Conservation (phyloP, 2,113 vertebrate species). For the Lepus americanus region DNA sequence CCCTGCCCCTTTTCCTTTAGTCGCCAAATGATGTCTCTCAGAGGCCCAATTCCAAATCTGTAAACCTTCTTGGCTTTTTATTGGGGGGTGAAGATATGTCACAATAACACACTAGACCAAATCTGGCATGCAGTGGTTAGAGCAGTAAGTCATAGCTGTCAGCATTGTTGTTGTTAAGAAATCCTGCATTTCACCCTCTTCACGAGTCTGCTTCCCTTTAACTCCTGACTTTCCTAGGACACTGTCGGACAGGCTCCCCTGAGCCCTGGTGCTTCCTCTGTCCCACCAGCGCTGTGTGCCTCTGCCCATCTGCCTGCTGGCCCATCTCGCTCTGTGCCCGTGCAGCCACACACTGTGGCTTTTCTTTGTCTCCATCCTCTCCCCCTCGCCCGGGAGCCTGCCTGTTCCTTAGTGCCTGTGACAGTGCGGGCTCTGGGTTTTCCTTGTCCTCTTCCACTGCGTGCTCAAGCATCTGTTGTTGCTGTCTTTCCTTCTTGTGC, state of each 20-base stretch:
- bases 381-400: neutral
- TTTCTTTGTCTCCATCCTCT: neutral
- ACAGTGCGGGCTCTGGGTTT: neutral
- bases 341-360: neutral
- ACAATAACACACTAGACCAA: neutral
- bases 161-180: neutral
- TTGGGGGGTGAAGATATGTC: neutral
- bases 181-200: neutral
- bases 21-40: neutral
- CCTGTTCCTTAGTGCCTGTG: neutral
- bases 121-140: too few species aligned
- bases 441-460: neutral
- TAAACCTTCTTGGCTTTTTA: neutral
- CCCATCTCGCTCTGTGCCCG: accelerated
- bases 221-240: neutral
- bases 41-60: neutral
- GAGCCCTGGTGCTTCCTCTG: neutral
- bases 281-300: accelerated
- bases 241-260: neutral
- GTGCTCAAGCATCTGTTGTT: neutral
- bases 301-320: accelerated
- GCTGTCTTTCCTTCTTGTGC: neutral
- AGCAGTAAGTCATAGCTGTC: neutral
- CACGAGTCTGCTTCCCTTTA: neutral
- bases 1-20: neutral